Conservation (phyloP, 2,888 invertebrate genomes). For the Anticlea derivata region DNA sequence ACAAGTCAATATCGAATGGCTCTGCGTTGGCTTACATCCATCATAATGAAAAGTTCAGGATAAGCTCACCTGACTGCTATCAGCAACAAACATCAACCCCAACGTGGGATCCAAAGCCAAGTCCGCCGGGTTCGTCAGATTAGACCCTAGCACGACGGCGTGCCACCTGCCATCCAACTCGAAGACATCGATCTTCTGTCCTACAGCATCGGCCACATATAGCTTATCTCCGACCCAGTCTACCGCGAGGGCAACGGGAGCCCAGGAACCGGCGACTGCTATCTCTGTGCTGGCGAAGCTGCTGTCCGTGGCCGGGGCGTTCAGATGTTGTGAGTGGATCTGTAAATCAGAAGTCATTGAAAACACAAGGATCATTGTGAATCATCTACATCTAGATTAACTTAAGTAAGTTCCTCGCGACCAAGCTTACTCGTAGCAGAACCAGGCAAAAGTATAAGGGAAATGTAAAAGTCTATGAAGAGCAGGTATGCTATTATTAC, state of each 20-base stretch:
- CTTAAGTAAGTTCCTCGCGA: too few species aligned
- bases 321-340: slow-evolving; percentile 85
- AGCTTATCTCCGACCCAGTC: slow-evolving; percentile 99
- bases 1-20: too few species aligned
- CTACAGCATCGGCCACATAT: slow-evolving; percentile 96
- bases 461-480: too few species aligned
- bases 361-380: too few species aligned
- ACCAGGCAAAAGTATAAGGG: too few species aligned
- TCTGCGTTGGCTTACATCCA: too few species aligned
- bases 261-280: slow-evolving; percentile 92
- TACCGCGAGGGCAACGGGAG: slow-evolving; percentile 95
- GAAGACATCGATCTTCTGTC: slow-evolving; percentile 96
- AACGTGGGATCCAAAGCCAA: slow-evolving; percentile 96
- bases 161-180: slow-evolving; percentile 94
- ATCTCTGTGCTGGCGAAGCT: slow-evolving; percentile 85
- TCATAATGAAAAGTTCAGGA: not conserved
- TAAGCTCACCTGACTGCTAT: slow-evolving; percentile 87
- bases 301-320: slow-evolving; percentile 66
- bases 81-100: slow-evolving; percentile 94
- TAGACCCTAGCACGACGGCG: slow-evolving; percentile 95
- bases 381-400: too few species aligned
- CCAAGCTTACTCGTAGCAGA: too few species aligned
- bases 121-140: slow-evolving; percentile 95
- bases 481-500: too few species aligned
- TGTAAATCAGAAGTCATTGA: slow-evolving; percentile 42